These are phyloP conservation scores for Drosophila mojavensis DNA, from an alignment of 1,140 invertebrate species.

Conservation along the genomic window DNA sequence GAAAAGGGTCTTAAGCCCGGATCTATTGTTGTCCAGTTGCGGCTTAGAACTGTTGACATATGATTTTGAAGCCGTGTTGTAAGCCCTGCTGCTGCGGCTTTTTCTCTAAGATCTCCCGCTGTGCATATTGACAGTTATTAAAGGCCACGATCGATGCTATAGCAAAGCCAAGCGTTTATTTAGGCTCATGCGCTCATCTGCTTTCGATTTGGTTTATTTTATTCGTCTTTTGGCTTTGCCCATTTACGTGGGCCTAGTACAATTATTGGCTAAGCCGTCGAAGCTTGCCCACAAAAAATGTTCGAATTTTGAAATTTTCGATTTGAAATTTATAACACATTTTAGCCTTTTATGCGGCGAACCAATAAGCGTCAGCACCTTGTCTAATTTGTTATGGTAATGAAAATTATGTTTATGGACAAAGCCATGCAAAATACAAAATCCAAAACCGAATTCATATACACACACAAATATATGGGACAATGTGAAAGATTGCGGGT, in stretches of 20 bases:
- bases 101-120: constrained; percentile 49
- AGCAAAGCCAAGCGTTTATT: constrained; percentile 21
- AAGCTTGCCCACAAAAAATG: constrained; percentile 10
- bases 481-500: constrained; percentile 23
- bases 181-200: constrained; percentile 42
- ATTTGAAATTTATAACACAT: constrained; percentile 61
- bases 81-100: constrained; percentile 45
- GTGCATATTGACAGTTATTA: constrained; percentile 66
- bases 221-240: neutral
- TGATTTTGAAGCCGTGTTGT: constrained; percentile 61
- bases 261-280: constrained; percentile 14
- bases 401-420: constrained; percentile 75
- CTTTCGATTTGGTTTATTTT: constrained; percentile 9
- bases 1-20: constrained; percentile 48
- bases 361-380: constrained; percentile 81
- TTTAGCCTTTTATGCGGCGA: constrained; percentile 38
- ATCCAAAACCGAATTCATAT: constrained; percentile 16
- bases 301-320: neutral
- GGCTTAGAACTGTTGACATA: constrained; percentile 72
- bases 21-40: constrained; percentile 39
- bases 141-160: constrained; percentile 23
- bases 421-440: constrained; percentile 69
- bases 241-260: constrained; percentile 34
- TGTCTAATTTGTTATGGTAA: constrained; percentile 83
- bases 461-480: too few relatives aligned